Conservation (phyloP, 2,113 vertebrate species). For the Nothoprocta pentlandii region DNA sequence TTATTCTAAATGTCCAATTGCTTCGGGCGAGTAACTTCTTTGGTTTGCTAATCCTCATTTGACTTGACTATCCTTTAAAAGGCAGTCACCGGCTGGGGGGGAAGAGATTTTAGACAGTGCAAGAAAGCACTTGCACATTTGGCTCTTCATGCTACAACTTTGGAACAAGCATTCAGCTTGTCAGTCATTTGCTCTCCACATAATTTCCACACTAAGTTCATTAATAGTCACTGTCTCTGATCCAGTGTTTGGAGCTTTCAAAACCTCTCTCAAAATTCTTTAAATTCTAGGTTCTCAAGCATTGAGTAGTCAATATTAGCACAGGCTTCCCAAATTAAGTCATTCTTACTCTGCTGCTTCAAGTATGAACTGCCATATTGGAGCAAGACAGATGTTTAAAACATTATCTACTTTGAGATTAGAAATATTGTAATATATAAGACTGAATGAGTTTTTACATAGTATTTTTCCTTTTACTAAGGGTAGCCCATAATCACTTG, state of each 20-base stretch:
- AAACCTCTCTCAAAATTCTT: background rate
- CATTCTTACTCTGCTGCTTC: background rate
- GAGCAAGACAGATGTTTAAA: background rate
- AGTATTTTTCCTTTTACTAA: background rate
- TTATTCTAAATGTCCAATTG: background rate
- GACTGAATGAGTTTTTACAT: background rate
- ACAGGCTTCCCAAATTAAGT: background rate
- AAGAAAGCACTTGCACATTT: background rate
- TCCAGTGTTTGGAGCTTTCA: background rate
- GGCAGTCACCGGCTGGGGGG: background rate
- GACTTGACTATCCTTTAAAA: background rate
- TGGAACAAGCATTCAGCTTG: slow-evolving; percentile 3
- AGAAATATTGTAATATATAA: background rate
- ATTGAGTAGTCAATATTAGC: background rate
- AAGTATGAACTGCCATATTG: background rate
- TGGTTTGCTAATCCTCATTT: background rate
- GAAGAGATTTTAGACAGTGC: background rate
- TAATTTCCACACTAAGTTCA: background rate
- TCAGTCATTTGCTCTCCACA: background rate
- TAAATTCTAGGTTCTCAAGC: background rate
- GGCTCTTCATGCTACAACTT: background rate
- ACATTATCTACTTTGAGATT: background rate
- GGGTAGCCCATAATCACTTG: background rate
- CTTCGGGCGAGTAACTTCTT: background rate
- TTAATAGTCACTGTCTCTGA: background rate